Evolutionary conservation across 1,140 invertebrate genomes (phyloP).

Genomic region (Hirudo medicinalis): DNA sequence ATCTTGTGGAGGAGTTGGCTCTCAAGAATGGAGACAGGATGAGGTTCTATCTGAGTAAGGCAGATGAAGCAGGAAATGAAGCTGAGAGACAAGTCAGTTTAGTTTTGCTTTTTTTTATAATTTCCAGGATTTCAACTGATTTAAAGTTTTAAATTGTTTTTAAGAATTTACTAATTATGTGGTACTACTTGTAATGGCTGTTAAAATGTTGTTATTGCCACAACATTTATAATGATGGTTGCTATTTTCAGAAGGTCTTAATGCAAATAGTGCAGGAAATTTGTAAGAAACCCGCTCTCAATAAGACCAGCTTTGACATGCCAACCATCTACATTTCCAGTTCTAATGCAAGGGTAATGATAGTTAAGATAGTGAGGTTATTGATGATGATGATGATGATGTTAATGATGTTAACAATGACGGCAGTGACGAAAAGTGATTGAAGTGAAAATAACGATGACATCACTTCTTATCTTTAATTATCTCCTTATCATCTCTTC

Average conservation of each 20-base stretch:
- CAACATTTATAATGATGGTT: neutral
- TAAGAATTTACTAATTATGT: too few species aligned
- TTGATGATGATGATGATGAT: too few species aligned
- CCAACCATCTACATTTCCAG: conserved; percentile 51
- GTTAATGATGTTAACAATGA: too few species aligned
- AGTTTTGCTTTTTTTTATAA: neutral
- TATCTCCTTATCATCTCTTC: too few species aligned
- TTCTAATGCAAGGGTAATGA: conserved; percentile 29
- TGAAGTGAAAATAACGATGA: too few species aligned
- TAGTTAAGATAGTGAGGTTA: conserved; percentile 34
- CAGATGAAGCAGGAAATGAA: conserved; percentile 52
- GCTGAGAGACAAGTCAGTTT: conserved; percentile 44
- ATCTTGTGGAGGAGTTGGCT: conserved; percentile 49
- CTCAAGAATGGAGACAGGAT: conserved; percentile 47
- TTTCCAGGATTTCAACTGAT: neutral
- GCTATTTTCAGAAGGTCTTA: conserved; percentile 44
- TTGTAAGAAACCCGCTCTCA: conserved; percentile 50
- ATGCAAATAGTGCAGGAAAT: conserved; percentile 56
- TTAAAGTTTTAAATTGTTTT: neutral
- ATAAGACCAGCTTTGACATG: conserved; percentile 52
- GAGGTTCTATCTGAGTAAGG: conserved; percentile 50
- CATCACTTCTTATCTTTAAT: too few species aligned
- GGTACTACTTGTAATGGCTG: neutral
- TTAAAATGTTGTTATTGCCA: neutral
- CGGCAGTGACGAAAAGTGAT: too few species aligned